Evolutionary conservation across 2,888 invertebrate genomes (phyloP).

Genomic region (Cryptus armator): DNA sequence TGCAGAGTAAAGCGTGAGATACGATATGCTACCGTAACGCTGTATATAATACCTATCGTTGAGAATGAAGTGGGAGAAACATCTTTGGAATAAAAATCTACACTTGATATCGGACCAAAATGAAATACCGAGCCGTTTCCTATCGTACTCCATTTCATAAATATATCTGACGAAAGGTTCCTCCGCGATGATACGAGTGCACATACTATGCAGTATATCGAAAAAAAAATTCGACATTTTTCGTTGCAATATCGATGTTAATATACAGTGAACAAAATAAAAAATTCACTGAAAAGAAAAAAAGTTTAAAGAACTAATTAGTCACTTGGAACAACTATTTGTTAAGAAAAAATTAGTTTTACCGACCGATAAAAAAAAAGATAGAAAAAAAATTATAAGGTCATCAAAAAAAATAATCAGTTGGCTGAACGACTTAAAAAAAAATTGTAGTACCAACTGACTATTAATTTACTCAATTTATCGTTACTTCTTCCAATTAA

Average conservation of each 20-base stretch:
- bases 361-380: too few relatives aligned
- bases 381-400: too few relatives aligned
- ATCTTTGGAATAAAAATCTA: constrained; percentile 54
- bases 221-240: background rate
- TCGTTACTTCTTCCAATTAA: too few relatives aligned
- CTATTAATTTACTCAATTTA: too few relatives aligned
- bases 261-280: too few relatives aligned
- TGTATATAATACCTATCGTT: constrained; percentile 14
- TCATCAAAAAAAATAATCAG: too few relatives aligned
- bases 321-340: too few relatives aligned
- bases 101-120: constrained; percentile 44
- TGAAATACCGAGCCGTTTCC: constrained; percentile 29
- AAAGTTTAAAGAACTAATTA: too few relatives aligned
- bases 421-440: too few relatives aligned
- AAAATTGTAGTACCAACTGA: too few relatives aligned
- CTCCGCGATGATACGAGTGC: constrained; percentile 21
- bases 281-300: too few relatives aligned
- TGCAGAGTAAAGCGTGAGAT: constrained; percentile 48
- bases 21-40: constrained; percentile 13
- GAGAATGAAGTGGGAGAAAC: constrained; percentile 28
- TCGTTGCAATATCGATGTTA: constrained; percentile 8
- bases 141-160: constrained; percentile 8
- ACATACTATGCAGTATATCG: constrained; percentile 2
- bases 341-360: too few relatives aligned
- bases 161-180: constrained; percentile 36